A percentile compares a stretch with the other conserved stretches of the same genome.
These are phyloP conservation scores for Apis dorsata DNA, from an alignment of 1,140 invertebrate species.

Conservation along the genomic window DNA sequence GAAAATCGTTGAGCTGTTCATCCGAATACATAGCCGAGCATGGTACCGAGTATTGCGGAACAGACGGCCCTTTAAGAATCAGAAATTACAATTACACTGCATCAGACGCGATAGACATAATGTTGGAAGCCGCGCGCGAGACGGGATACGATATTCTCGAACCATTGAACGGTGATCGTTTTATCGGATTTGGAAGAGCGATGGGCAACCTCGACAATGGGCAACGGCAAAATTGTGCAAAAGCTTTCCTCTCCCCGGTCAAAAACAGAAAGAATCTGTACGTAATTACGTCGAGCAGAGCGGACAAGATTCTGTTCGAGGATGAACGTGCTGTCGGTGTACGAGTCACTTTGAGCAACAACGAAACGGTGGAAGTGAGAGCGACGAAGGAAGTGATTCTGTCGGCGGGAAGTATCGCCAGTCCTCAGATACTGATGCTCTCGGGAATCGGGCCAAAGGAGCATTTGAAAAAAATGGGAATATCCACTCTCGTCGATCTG, in stretches of 20 bases:
- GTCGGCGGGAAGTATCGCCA: conserved; percentile 82
- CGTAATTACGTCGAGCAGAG: conserved; percentile 83
- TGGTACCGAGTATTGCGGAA: conserved; percentile 69
- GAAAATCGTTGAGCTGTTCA: conserved; percentile 76
- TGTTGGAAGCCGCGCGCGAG: conserved; percentile 74
- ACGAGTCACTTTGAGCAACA: conserved; percentile 78
- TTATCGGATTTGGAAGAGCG: conserved; percentile 80
- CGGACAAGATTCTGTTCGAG: conserved; percentile 82
- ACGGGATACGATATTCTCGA: conserved; percentile 74
- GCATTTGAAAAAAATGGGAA: conserved; percentile 83
- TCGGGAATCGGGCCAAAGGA: conserved; percentile 87
- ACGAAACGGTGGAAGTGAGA: conserved; percentile 70
- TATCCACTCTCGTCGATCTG: conserved; percentile 81
- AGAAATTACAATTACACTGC: conserved; percentile 80
- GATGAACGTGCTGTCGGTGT: conserved; percentile 70
- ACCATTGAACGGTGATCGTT: conserved; percentile 74
- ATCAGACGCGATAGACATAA: conserved; percentile 62
- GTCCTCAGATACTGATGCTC: conserved; percentile 85
- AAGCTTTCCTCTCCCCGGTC: conserved; percentile 82
- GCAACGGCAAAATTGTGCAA: conserved; percentile 83
- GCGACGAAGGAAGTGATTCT: conserved; percentile 84
- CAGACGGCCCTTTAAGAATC: conserved; percentile 69
- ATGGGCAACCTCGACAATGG: conserved; percentile 80
- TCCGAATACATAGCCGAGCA: conserved; percentile 59
- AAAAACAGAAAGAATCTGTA: conserved; percentile 84